Base-by-base conservation (phyloP, 2,888 invertebrate genomes). In the Dastarcus helophoroides region DNA sequence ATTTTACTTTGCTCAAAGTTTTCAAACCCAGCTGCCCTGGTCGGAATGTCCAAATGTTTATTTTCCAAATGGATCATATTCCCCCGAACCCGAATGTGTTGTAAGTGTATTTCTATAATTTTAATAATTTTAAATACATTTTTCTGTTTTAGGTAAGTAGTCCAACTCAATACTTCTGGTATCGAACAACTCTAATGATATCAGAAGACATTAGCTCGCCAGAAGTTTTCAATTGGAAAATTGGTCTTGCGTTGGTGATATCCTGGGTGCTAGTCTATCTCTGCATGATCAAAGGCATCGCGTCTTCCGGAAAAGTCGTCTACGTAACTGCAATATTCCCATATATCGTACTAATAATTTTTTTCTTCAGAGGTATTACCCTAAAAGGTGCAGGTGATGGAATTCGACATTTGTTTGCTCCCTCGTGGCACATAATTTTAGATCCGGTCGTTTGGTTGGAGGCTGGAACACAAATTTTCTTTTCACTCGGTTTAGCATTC, bases 361-460 rank as follows among this genome's bases (percentile, higher is more conserved):
- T 95, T 67, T 93, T 95, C 69, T 86, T 91, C 46, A 78, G 94
- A 28, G 94, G 93, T 5, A 81, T 94, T 8, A 89, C 90, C 1
- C 60, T 93, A 11, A 84, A 80, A 47, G 93, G 91, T 10, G 79
- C 68, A 73, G 16, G 50, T 3, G 89, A 90, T 51, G 93, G 93
- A 1, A 63, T 94, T 1, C 68, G 76, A 3, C 90, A 93, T 62
- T 69, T 94, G 14, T 90, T 94, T 54, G 88, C 86, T 0, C 93
- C 93, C 0, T 82, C 88, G 65, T 89, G 94, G 84, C 82, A 83
- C 50, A 88, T 79, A 36, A 71, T 95, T 34, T 63, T 82, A 17
- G 93, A 93, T 64, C 94, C 94, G 5, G 86, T 89, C 0, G 94
- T 95, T 0, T 95, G 95, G 95, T 63, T 95, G 31, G 94, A 95